Evolutionary conservation across 2,888 invertebrate species (phyloP).

Genomic region (Cartodere bifasciata): DNA sequence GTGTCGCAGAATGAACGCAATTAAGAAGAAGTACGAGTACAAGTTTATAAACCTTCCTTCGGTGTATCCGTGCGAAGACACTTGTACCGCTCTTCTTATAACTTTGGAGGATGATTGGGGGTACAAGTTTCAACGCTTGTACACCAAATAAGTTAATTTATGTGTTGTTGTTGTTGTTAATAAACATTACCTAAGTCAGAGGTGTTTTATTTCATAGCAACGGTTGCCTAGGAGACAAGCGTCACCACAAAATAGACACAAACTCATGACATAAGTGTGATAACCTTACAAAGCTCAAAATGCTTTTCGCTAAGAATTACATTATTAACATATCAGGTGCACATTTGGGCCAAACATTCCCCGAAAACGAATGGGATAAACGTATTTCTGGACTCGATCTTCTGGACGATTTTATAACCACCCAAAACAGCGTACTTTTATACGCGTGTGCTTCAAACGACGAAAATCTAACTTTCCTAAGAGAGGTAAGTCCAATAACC

Average conservation of each 20-base stretch:
- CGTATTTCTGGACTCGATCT: constrained; percentile 28
- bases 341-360: constrained; percentile 23
- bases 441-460: not conserved
- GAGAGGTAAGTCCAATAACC: too few species aligned
- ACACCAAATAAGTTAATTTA: constrained; percentile 7
- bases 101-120: constrained; percentile 10
- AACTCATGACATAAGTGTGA: too few species aligned
- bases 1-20: constrained; percentile 3
- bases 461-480: too few species aligned
- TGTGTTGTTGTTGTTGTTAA: too few species aligned
- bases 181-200: too few species aligned
- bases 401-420: constrained; percentile 35
- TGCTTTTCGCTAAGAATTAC: too few species aligned
- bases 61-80: constrained; percentile 8
- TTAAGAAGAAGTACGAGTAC: constrained; percentile 6
- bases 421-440: not conserved
- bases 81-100: constrained; percentile 5
- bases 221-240: too few species aligned
- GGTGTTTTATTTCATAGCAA: too few species aligned
- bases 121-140: constrained; percentile 7
- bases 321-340: constrained; percentile 20
- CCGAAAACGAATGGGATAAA: constrained; percentile 23
- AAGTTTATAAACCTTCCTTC: constrained; percentile 5
- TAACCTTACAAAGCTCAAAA: too few species aligned
- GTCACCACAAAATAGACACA: too few species aligned